These are phyloP conservation scores for Pherbina coryleti DNA, from an alignment of 2,888 invertebrate genomes.

Conservation along the genomic window DNA sequence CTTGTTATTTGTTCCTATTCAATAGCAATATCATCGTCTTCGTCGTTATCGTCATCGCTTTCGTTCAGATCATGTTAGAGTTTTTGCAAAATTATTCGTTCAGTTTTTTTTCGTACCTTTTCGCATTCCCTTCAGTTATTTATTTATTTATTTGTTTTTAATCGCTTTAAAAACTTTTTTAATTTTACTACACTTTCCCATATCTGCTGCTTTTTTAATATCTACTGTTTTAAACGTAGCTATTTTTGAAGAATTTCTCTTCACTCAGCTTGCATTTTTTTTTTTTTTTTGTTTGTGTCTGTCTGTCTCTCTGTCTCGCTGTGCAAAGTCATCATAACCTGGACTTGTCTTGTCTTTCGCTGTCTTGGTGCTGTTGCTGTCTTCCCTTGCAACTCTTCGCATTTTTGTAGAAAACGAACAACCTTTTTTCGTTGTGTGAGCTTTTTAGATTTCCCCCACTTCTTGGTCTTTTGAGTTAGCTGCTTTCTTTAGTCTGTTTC, in stretches of 20 bases:
- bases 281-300: background rate
- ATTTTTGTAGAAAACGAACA: constrained; percentile 10
- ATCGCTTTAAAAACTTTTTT: background rate
- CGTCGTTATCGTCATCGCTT: background rate
- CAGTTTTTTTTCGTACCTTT: background rate
- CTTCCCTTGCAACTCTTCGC: constrained; percentile 9
- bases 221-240: background rate
- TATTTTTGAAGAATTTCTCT: constrained; percentile 23
- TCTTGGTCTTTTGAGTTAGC: constrained; percentile 22
- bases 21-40: background rate
- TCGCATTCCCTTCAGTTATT: background rate
- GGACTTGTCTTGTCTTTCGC: background rate
- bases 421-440: constrained; percentile 14
- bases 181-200: background rate
- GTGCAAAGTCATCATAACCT: constrained; percentile 24
- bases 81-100: background rate
- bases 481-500: constrained; percentile 24
- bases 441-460: constrained; percentile 34
- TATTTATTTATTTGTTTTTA: background rate
- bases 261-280: background rate
- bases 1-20: background rate
- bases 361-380: constrained; percentile 7
- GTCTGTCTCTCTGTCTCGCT: background rate
- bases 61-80: too few species aligned
- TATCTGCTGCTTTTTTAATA: background rate